Conservation (phyloP, 2,113 vertebrate genomes). For the Numida meleagris region DNA sequence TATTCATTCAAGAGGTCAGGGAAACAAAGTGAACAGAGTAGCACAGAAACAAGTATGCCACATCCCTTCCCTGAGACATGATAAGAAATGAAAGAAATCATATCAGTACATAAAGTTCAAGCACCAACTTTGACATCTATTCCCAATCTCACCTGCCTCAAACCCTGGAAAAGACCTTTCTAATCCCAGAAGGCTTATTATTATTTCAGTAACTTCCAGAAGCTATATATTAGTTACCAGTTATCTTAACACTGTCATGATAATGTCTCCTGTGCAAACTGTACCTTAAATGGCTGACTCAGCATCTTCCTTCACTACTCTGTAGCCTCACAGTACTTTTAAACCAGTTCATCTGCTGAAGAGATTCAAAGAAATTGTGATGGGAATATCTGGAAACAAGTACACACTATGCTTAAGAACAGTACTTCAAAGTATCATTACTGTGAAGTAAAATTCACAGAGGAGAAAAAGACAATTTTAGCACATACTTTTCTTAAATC, state of each 20-base stretch:
- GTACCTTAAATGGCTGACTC: rapidly evolving
- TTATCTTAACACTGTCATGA: background rate
- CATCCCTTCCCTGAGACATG: background rate
- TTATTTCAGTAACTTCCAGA: background rate
- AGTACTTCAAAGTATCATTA: background rate
- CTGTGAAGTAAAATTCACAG: rapidly evolving
- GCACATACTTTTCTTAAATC: background rate
- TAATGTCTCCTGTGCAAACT: background rate
- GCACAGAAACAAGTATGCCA: background rate
- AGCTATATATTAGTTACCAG: background rate
- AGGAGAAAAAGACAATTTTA: background rate
- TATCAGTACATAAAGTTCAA: background rate
- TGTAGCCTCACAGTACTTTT: background rate
- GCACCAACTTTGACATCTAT: background rate
- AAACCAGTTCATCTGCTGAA: background rate
- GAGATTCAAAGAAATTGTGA: background rate
- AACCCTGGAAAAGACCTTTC: background rate
- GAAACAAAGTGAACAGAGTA: background rate
- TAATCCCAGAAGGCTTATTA: background rate
- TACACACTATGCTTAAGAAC: background rate
- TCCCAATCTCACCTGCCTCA: background rate
- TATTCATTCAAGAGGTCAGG: background rate
- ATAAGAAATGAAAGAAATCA: background rate
- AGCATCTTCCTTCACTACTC: background rate
- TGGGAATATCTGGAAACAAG: background rate